Evolutionary conservation across 2,113 vertebrate species (phyloP), one percentile per base, ranked within the genome.

Genomic region (Coptodon bakossiorum): DNA sequence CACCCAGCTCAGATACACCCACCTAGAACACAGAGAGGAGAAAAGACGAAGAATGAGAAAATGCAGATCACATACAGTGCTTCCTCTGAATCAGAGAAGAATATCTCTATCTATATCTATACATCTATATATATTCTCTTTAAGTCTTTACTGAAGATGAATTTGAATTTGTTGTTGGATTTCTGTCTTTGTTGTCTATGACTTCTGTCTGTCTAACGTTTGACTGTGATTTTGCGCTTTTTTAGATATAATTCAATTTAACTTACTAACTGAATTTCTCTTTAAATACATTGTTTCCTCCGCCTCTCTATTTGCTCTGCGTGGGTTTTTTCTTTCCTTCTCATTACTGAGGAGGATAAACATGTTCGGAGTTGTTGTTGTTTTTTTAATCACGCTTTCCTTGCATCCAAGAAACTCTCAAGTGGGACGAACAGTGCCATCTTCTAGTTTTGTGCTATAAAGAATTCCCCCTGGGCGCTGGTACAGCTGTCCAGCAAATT

Each of bases 1-100:
- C 86, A n/a, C 97, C 97, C 59, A 98, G 96, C 71, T 98, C 98
- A 0, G 97, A 95, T 52, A 98, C 91, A 1, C 97, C 96, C 45
- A 95, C 90, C 95, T 96, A 19, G 24, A 88, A 36, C 1, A 61
- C 17, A 80, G 17, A 90, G 36, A 43, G 3, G 79, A 2, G 7
- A 54, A 24, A 68, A 61, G 8, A 29, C 6, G 5, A 24, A 3
- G 17, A 31, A 10, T 7, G 6, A 73, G 29, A 17, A 80, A 9
- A 59, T n/a, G 52, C 2, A 76, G 22, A n/a, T 13, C 27, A 8
- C 27, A 4, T n/a, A 52, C 9, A 31, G 43, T 31, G 24, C 43
- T 31, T 76, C 71, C 71, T 48, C 40, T 50, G 71, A 31, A 50
- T 45, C 24, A 48, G 71, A 50, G 24, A 48, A 78, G 71, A 48